Conservation (phyloP, 2,113 vertebrate species). For the Nanorana parkeri region DNA sequence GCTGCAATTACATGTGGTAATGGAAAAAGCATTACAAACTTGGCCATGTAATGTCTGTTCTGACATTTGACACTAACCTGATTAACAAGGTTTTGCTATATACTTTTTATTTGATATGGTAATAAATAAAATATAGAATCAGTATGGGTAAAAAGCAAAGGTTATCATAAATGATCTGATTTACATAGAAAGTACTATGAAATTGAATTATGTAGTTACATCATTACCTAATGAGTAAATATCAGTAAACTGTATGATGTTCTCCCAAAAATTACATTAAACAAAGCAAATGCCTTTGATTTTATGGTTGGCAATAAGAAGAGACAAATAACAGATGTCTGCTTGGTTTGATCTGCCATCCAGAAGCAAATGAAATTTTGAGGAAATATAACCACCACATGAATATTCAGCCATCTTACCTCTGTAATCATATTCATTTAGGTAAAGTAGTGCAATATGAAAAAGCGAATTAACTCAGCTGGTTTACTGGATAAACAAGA, state of each 20-base stretch:
- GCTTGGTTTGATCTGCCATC: slow-evolving; percentile 19
- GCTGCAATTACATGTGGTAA: too few species aligned
- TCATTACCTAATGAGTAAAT: slow-evolving; percentile 29
- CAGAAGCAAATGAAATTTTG: neutral
- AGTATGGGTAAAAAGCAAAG: neutral
- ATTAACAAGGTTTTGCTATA: neutral
- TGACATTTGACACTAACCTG: too few species aligned
- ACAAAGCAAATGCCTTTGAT: slow-evolving; percentile 32
- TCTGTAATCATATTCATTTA: too few species aligned
- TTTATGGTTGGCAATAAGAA: slow-evolving; percentile 12
- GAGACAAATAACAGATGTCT: slow-evolving; percentile 41
- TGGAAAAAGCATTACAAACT: too few species aligned
- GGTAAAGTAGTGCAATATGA: too few species aligned
- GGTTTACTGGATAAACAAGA: too few species aligned
- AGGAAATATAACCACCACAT: neutral
- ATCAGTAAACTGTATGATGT: slow-evolving; percentile 24
- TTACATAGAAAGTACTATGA: slow-evolving; percentile 2
- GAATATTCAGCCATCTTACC: neutral
- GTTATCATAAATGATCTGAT: neutral
- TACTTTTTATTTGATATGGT: neutral
- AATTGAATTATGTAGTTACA: slow-evolving; percentile 25
- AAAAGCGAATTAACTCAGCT: too few species aligned
- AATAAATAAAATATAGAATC: neutral
- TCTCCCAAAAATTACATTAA: slow-evolving; percentile 17
- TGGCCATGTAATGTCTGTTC: too few species aligned